phyloP scores from a whole-genome alignment of 1,140 invertebrate species.

The Ooceraea biroi region DNA sequence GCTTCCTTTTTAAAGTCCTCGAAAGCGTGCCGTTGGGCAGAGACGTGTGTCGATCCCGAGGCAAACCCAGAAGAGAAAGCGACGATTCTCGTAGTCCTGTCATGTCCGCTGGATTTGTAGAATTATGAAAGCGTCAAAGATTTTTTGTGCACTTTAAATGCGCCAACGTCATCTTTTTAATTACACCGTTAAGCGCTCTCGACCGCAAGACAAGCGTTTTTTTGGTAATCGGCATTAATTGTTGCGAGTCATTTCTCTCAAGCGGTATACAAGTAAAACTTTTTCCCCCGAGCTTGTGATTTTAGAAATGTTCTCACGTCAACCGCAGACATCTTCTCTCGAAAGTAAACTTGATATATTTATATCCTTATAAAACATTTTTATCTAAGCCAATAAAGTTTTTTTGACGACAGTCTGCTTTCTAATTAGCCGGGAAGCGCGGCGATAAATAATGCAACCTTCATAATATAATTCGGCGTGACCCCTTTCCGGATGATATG shows the following conservation, averaged over 20 bases:
- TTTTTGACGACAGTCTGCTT: neutral
- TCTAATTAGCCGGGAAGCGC: constrained; percentile 13
- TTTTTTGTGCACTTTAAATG: constrained; percentile 8
- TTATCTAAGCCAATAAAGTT: neutral
- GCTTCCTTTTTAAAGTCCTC: constrained; percentile 37
- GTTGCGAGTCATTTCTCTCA: too few species aligned
- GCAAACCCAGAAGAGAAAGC: constrained; percentile 56
- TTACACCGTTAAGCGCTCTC: neutral
- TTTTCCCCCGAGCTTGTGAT: neutral
- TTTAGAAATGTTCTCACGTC: constrained; percentile 3
- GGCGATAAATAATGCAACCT: constrained; percentile 13
- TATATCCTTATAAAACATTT: constrained; percentile 16
- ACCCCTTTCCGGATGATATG: constrained; percentile 20
- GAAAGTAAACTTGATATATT: neutral
- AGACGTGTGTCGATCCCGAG: constrained; percentile 21
- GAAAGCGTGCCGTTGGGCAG: constrained; percentile 24
- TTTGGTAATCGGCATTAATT: too few species aligned
- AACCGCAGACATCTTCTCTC: neutral
- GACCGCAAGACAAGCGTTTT: too few species aligned
- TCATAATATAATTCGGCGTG: neutral
- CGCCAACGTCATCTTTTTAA: constrained; percentile 29
- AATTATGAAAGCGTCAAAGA: constrained; percentile 49
- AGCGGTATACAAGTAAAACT: neutral
- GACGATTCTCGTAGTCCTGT: constrained; percentile 40
- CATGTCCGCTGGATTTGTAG: constrained; percentile 28